Percentiles rank a stretch among this genome's conserved stretches.
Conservation (phyloP, 2,113 vertebrate species). For the Merops nubicus region DNA sequence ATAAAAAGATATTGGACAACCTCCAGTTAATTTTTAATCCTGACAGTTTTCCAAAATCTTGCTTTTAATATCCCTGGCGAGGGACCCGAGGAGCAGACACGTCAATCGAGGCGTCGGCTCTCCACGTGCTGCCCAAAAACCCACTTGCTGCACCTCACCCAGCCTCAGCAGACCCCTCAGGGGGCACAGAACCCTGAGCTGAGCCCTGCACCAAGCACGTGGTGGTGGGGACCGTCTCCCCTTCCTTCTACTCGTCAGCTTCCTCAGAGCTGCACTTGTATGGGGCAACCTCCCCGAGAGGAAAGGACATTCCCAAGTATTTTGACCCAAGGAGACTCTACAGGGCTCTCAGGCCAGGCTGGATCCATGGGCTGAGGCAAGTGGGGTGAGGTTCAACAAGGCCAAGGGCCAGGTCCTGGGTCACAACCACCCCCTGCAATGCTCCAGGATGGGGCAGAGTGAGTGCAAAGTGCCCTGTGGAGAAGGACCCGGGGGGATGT, state of each 20-base stretch:
- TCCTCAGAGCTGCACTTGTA: not conserved
- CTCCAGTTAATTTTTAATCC: conserved; percentile 71
- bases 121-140: conserved; percentile 14
- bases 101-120: conserved; percentile 45
- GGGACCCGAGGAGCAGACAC: not conserved
- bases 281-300: not conserved
- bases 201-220: not conserved
- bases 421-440: too few species aligned
- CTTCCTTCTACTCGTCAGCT: too few species aligned
- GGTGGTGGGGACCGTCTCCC: not conserved
- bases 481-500: too few species aligned
- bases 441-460: too few species aligned
- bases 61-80: conserved; percentile 62
- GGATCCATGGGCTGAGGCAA: too few species aligned
- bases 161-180: not conserved
- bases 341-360: too few species aligned
- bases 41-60: conserved; percentile 68
- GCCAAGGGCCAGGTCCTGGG: too few species aligned
- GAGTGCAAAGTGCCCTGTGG: too few species aligned
- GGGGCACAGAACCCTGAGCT: not conserved
- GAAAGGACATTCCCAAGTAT: not conserved
- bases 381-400: too few species aligned
- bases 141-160: not conserved
- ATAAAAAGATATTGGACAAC: conserved; percentile 58
- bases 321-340: not conserved